Evolutionary conservation across 2,797 vertebrate genomes (phyloP).

Genomic region (Galagoides demidoff): DNA sequence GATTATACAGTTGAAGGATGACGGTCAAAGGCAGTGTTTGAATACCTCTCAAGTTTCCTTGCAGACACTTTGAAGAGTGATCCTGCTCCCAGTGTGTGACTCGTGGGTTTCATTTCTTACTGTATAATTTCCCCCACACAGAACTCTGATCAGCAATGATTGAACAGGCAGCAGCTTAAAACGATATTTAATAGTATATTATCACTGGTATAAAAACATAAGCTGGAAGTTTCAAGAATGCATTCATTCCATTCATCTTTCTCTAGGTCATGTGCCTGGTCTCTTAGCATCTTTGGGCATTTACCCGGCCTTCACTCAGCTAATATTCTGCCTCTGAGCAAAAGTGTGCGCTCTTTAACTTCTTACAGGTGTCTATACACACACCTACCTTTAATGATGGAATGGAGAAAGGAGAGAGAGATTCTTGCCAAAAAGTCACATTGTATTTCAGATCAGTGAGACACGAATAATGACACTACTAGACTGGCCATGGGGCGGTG

Average conservation of each 20-base stretch:
- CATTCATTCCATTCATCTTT: neutral
- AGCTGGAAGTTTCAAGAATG: neutral
- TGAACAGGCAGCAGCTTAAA: neutral
- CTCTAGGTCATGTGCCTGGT: neutral
- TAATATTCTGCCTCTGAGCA: neutral
- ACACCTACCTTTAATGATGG: neutral
- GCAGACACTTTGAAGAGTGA: neutral
- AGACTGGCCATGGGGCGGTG: neutral
- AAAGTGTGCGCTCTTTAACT: neutral
- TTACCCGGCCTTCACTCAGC: neutral
- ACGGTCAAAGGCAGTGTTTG: neutral
- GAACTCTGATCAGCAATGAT: neutral
- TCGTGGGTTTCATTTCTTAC: neutral
- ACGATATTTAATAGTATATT: neutral
- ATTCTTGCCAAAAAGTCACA: neutral
- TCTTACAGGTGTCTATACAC: fast-evolving
- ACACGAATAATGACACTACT: neutral
- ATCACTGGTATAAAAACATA: neutral
- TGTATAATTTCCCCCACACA: neutral
- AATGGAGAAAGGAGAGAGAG: neutral
- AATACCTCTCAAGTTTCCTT: neutral
- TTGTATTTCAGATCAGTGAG: neutral
- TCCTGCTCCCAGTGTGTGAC: neutral
- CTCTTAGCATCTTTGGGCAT: neutral
- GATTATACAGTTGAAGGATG: neutral